A percentile compares a stretch with the other conserved stretches of the same genome.
Evolutionary conservation across 2,888 invertebrate genomes (phyloP).

Genomic region (Pycnomerus fuliginosus): DNA sequence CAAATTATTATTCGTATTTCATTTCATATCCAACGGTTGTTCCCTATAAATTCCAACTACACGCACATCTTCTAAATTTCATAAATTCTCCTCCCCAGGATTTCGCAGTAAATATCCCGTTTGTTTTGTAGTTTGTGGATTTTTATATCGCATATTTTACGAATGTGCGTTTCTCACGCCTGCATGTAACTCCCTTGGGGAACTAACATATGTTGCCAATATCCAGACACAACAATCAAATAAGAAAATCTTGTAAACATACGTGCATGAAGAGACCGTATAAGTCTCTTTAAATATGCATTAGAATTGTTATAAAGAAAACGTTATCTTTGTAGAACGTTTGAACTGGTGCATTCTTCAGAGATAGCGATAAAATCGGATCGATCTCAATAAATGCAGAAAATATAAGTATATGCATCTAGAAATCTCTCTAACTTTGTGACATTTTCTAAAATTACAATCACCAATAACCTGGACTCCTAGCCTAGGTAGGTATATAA

Average conservation of each 20-base stretch:
- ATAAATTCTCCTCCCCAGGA: slow-evolving; percentile 4
- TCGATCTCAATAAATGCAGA: too few species aligned
- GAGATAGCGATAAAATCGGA: too few species aligned
- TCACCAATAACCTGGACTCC: too few species aligned
- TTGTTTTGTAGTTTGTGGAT: slow-evolving; percentile 18
- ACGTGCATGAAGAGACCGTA: slow-evolving; percentile 23
- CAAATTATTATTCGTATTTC: too few species aligned
- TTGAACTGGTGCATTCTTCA: too few species aligned
- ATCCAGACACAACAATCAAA: slow-evolving; percentile 35
- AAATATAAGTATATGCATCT: too few species aligned
- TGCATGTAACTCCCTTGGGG: slow-evolving; percentile 10
- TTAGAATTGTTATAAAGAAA: slow-evolving; percentile 3
- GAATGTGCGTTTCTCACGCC: slow-evolving; percentile 21
- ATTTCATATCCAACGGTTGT: too few species aligned
- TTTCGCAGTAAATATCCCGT: slow-evolving; percentile 6
- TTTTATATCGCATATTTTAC: slow-evolving; percentile 19
- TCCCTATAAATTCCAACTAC: too few species aligned
- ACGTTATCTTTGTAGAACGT: too few species aligned
- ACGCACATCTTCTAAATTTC: background rate
- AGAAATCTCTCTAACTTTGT: too few species aligned
- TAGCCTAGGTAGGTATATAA: too few species aligned
- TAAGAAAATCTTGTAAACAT: slow-evolving; percentile 31
- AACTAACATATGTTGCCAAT: slow-evolving; percentile 31
- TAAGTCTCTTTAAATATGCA: slow-evolving; percentile 26
- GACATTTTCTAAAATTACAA: too few species aligned